A percentile compares a stretch with the other conserved stretches of the same genome.
These are phyloP conservation scores for Bradypus variegatus DNA, from an alignment of 2,797 vertebrate species.

Conservation along the genomic window DNA sequence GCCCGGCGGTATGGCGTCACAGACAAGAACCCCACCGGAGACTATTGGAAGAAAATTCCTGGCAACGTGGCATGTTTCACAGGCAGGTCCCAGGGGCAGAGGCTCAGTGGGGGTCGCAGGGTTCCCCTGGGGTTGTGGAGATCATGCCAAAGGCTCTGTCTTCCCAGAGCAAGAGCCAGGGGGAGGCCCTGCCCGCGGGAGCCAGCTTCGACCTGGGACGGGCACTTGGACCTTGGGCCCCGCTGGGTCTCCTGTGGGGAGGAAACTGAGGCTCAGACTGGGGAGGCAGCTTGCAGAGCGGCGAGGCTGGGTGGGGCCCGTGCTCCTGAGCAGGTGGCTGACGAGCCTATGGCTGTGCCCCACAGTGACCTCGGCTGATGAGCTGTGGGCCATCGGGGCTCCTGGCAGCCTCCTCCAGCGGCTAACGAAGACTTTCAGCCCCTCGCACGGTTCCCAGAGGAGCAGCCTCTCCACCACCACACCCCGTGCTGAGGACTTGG, in stretches of 20 bases:
- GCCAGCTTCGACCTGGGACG: not conserved
- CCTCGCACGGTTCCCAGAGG: slow-evolving; percentile 68
- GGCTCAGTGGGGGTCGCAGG: rapidly evolving
- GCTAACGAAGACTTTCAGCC: slow-evolving; percentile 89
- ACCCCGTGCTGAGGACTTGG: slow-evolving; percentile 82
- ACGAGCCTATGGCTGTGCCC: slow-evolving; percentile 36
- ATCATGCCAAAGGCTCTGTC: no score
- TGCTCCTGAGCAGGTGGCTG: not conserved
- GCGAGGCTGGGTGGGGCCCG: no score
- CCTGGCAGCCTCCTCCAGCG: slow-evolving; percentile 86
- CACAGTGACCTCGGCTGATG: slow-evolving; percentile 87
- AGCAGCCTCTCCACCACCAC: slow-evolving; percentile 62
- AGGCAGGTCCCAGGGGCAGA: slow-evolving; percentile 71
- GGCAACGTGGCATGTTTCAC: slow-evolving; percentile 83
- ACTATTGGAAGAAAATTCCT: slow-evolving; percentile 98
- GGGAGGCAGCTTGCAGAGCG: no score
- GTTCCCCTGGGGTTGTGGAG: not conserved
- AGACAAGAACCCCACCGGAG: slow-evolving; percentile 89
- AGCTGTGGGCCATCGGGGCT: slow-evolving; percentile 88
- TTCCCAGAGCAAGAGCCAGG: not conserved
- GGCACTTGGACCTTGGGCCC: rapidly evolving
- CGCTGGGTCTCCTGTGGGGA: not conserved
- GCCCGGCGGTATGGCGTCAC: slow-evolving; percentile 91
- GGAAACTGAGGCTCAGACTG: rapidly evolving
- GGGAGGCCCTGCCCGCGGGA: not conserved